Evolutionary conservation across 2,888 invertebrate species (phyloP).

Genomic region (Dugesia japonica): DNA sequence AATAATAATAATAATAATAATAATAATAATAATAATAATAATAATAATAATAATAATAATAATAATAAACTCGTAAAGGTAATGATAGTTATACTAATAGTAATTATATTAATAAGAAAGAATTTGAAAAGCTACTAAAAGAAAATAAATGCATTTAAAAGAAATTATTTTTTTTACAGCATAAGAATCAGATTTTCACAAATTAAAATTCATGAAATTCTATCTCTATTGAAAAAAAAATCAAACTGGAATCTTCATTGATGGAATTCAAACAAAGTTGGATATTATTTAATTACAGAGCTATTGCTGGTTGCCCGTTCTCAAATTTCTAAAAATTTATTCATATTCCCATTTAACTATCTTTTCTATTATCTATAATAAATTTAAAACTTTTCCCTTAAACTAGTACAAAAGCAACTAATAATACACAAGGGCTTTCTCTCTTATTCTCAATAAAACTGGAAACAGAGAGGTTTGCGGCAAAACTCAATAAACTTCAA

Average conservation of each 20-base stretch:
- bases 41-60: too few relatives aligned
- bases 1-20: too few relatives aligned
- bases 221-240: not conserved
- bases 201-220: not conserved
- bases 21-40: too few relatives aligned
- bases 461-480: not conserved
- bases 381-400: not conserved
- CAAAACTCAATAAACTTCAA: slow-evolving; percentile 16
- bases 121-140: too few relatives aligned
- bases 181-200: not conserved
- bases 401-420: slow-evolving; percentile 2
- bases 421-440: slow-evolving; percentile 20
- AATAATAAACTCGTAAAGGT: too few relatives aligned
- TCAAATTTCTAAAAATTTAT: not conserved
- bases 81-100: too few relatives aligned
- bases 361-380: not conserved
- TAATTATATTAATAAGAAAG: too few relatives aligned
- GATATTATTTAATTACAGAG: slow-evolving; percentile 11
- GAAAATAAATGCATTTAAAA: not conserved
- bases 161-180: not conserved
- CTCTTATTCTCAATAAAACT: not conserved
- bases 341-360: slow-evolving; percentile 11
- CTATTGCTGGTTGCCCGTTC: slow-evolving; percentile 7
- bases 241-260: not conserved
- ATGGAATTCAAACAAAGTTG: slow-evolving; percentile 2